These are phyloP conservation scores for Melanaphis sacchari DNA, from an alignment of 1,140 invertebrate genomes.

Conservation along the genomic window DNA sequence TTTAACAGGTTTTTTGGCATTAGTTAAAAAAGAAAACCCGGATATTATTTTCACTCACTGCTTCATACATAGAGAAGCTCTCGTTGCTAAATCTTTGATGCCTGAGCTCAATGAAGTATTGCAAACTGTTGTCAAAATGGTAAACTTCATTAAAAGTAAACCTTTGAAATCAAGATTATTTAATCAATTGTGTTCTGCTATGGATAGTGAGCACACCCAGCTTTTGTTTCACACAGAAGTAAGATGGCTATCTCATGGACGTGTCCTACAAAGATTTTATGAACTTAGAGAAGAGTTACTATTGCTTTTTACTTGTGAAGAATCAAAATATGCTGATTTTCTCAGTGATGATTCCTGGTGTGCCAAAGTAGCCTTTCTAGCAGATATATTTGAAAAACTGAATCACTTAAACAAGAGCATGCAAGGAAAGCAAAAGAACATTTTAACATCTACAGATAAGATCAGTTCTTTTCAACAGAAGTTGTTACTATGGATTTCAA, in stretches of 20 bases:
- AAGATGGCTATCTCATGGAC: slow-evolving; percentile 63
- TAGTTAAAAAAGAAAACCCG: slow-evolving; percentile 36
- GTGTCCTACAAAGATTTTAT: slow-evolving; percentile 63
- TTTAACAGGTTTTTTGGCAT: neutral
- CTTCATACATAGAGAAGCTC: slow-evolving; percentile 57
- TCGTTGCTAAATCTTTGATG: slow-evolving; percentile 54
- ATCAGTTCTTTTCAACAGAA: slow-evolving; percentile 13
- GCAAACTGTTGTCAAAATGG: slow-evolving; percentile 55
- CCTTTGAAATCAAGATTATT: slow-evolving; percentile 57
- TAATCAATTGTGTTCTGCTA: slow-evolving; percentile 62
- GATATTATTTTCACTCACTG: slow-evolving; percentile 58
- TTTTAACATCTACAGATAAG: slow-evolving; percentile 58
- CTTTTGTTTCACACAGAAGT: slow-evolving; percentile 63
- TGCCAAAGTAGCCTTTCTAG: slow-evolving; percentile 20
- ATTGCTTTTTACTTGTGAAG: neutral
- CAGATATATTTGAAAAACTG: slow-evolving; percentile 21
- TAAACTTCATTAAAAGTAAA: slow-evolving; percentile 59
- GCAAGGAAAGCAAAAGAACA: slow-evolving; percentile 27
- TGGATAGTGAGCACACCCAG: slow-evolving; percentile 62
- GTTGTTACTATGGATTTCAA: neutral
- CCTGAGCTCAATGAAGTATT: slow-evolving; percentile 51
- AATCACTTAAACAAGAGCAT: neutral
- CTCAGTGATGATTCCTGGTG: neutral
- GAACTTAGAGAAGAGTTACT: slow-evolving; percentile 63
- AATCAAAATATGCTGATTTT: neutral